Percentiles rank a stretch among this genome's conserved stretches.
These are phyloP conservation scores for Drosophila novamexicana DNA, from an alignment of 1,140 invertebrate species.

Conservation along the genomic window DNA sequence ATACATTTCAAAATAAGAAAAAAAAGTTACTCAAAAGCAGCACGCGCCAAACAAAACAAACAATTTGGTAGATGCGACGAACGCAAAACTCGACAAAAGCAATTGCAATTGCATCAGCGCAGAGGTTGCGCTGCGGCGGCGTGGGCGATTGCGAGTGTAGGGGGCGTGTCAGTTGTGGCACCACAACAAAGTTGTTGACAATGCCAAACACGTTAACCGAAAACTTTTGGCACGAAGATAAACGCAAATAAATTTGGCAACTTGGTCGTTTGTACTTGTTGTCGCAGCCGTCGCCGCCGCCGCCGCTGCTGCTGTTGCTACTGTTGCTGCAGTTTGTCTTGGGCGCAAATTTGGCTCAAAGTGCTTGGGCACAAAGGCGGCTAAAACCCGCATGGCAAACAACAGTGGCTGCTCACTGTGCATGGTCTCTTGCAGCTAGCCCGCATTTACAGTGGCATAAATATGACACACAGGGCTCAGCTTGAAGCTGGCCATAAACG, in stretches of 20 bases:
- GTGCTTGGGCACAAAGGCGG: slow-evolving; percentile 28
- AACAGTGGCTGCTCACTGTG: slow-evolving; percentile 24
- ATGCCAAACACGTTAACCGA: slow-evolving; percentile 81
- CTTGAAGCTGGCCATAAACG: slow-evolving; percentile 56
- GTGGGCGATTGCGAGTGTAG: neutral
- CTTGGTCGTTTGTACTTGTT: slow-evolving; percentile 40
- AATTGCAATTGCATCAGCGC: slow-evolving; percentile 72
- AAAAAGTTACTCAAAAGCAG: slow-evolving; percentile 61
- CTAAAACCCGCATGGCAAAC: slow-evolving; percentile 54
- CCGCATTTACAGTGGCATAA: slow-evolving; percentile 71
- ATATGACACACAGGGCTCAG: slow-evolving; percentile 54
- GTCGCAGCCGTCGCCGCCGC: neutral
- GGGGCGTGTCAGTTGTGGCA: slow-evolving; percentile 54
- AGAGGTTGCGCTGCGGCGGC: neutral
- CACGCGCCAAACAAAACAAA: slow-evolving; percentile 81
- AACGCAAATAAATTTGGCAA: slow-evolving; percentile 81
- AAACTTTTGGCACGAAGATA: slow-evolving; percentile 81
- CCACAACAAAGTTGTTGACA: slow-evolving; percentile 82
- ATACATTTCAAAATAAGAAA: slow-evolving; percentile 1
- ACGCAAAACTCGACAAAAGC: slow-evolving; percentile 78
- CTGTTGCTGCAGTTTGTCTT: slow-evolving; percentile 46
- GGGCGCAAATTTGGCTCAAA: slow-evolving; percentile 16
- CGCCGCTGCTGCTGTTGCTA: slow-evolving; percentile 6
- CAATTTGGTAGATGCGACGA: slow-evolving; percentile 62
- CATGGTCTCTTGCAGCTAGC: slow-evolving; percentile 21